Percentiles rank a stretch among this genome's conserved stretches.
Conservation (phyloP, 2,797 vertebrate genomes). For the Cirrhinus molitorella region DNA sequence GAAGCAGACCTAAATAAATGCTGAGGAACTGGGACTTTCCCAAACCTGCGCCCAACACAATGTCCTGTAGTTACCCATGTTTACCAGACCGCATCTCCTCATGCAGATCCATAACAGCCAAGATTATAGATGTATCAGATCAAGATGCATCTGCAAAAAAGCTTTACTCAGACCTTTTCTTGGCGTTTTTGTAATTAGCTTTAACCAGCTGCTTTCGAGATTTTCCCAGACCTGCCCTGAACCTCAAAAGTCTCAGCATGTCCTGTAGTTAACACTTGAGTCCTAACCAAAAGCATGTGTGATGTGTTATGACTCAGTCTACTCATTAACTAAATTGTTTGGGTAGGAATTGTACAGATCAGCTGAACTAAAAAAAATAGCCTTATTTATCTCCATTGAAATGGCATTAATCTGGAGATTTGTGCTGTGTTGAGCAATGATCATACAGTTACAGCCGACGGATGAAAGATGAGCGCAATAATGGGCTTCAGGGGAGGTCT, state of each 20-base stretch:
- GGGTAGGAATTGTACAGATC: neutral
- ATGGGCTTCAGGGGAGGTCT: neutral
- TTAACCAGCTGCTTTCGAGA: neutral
- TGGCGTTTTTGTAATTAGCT: conserved; percentile 1
- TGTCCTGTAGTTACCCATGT: neutral
- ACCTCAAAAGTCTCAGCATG: conserved; percentile 27
- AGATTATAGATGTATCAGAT: neutral
- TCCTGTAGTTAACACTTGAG: conserved; percentile 39
- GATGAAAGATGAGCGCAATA: neutral
- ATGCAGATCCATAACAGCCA: neutral
- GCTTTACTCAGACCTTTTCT: neutral
- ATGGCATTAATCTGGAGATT: neutral
- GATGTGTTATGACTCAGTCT: conserved; percentile 21
- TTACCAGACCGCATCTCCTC: neutral
- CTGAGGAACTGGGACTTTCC: conserved; percentile 28
- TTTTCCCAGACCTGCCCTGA: conserved; percentile 23
- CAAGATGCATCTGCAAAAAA: conserved; percentile 10
- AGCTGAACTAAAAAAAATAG: neutral
- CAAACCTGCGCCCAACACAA: neutral
- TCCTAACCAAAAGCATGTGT: conserved; percentile 41
- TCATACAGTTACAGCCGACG: neutral
- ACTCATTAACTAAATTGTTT: conserved; percentile 34
- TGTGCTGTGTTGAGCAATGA: neutral
- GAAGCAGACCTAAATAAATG: conserved; percentile 14
- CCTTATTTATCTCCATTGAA: neutral